Evolutionary conservation across 1,140 invertebrate species (phyloP), one percentile per base, ranked within the genome.

Genomic region (Carcinoscorpius rotundicauda): DNA sequence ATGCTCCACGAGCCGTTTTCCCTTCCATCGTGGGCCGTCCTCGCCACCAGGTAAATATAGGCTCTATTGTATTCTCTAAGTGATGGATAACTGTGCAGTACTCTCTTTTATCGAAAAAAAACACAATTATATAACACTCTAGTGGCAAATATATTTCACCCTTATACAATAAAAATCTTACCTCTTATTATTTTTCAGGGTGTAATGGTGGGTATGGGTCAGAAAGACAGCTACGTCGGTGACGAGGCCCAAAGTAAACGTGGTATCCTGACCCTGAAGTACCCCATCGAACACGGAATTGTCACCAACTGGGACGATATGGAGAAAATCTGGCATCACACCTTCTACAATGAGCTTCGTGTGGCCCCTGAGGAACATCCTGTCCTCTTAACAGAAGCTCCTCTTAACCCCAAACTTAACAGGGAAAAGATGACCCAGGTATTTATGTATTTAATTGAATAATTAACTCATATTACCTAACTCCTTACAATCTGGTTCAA

Each of bases 241-340:
- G 91, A 95, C 80, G 91, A 95, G 80, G 92, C 92, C 72, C 87
- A 92, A 79, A 88, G 85, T 83, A 93, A 92, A 81, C 83, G 87
- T 82, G 87, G 88, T 82, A 93, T 93, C 80, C 85, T 93, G 71
- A 93, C 88, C 68, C 79, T 96, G 71, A 91, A 91, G 78, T 94
- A 93, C 81, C 93, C 29, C 92, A 69, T 91, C 94, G 81, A 90
- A 94, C 29, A 29, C 29, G 29, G 29, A 29, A 29, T 29, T 29
- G 88, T 95, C 75, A 94, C 91, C 77, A 94, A 95, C 85, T 96
- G 92, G 91, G 92, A 95, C 75, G 92, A 95, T 78, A 96, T 97
- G 93, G 92, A 96, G 81, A 95, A 95, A 78, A 89, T 97, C 79
- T 96, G 91, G 92, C 91, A 94, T 79, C 89, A 94, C 79, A 91